phyloP scores from a whole-genome alignment of 2,888 invertebrate genomes.

The Drosophila austrosaltans region DNA sequence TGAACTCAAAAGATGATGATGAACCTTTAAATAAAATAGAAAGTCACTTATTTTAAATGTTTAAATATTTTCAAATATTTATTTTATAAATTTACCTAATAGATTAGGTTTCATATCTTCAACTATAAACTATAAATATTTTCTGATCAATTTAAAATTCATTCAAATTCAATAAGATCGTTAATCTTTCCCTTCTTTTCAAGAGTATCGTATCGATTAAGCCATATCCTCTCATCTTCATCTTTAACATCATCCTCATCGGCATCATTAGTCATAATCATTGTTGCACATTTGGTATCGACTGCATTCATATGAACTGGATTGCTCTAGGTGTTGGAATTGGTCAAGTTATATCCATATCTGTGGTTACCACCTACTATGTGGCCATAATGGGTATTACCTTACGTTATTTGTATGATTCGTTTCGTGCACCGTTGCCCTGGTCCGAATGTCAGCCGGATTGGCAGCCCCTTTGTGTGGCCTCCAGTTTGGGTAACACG shows the following conservation, averaged over 20 bases:
- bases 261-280: slow-evolving; percentile 27
- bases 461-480: slow-evolving; percentile 84
- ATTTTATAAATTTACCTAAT: no score
- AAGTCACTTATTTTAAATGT: no score
- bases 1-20: no score
- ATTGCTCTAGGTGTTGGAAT: slow-evolving; percentile 85
- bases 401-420: slow-evolving; percentile 86
- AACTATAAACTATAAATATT: no score
- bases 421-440: slow-evolving; percentile 86
- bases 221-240: not conserved
- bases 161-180: not conserved
- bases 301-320: slow-evolving; percentile 1
- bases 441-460: slow-evolving; percentile 86
- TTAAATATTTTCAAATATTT: no score
- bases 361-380: slow-evolving; percentile 87
- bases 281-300: slow-evolving; percentile 22
- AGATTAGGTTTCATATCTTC: no score
- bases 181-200: not conserved
- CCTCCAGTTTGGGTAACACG: slow-evolving; percentile 76
- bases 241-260: not conserved
- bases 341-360: slow-evolving; percentile 85
- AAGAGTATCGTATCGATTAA: not conserved
- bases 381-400: slow-evolving; percentile 88
- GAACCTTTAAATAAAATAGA: no score
- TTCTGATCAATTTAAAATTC: not conserved